Conservation (phyloP, 1,140 invertebrate genomes). For the Philotrypesis tridentata region DNA sequence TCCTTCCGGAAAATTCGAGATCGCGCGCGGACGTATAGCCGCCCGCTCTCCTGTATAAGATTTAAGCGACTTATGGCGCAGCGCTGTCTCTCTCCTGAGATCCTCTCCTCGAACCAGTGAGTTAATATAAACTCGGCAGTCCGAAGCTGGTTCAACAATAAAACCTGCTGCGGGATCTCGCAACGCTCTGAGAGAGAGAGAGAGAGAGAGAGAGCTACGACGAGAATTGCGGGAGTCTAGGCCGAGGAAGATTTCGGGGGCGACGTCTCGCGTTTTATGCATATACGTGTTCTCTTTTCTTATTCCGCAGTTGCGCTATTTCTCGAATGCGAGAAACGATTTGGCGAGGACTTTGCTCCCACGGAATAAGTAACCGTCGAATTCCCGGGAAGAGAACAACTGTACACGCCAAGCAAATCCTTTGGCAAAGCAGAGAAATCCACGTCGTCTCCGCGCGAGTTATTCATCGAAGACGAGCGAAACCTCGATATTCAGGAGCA, state of each 20-base stretch:
- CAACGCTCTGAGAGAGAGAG: too few relatives aligned
- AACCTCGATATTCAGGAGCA: background rate
- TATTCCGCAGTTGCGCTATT: too few relatives aligned
- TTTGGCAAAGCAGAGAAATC: constrained; percentile 42
- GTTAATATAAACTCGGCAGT: constrained; percentile 38
- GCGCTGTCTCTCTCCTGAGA: constrained; percentile 10
- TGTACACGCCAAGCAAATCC: constrained; percentile 50
- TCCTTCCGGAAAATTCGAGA: constrained; percentile 56
- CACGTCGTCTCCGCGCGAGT: background rate
- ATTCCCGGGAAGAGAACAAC: too few relatives aligned
- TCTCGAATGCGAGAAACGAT: too few relatives aligned
- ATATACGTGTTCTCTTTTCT: background rate
- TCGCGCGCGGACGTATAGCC: constrained; percentile 15
- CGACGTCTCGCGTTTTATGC: background rate
- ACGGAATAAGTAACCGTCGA: too few relatives aligned
- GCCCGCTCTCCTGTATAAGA: constrained; percentile 39
- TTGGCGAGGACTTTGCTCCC: too few relatives aligned
- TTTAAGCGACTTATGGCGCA: constrained; percentile 54
- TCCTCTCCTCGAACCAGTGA: background rate
- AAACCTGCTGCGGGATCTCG: constrained; percentile 23
- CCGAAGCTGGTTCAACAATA: constrained; percentile 17
- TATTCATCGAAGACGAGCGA: background rate
- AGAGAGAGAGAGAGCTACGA: background rate
- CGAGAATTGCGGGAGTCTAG: background rate
- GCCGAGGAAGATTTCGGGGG: background rate